Evolutionary conservation across 2,113 vertebrate species (phyloP).

Genomic region (Lepus europaeus): DNA sequence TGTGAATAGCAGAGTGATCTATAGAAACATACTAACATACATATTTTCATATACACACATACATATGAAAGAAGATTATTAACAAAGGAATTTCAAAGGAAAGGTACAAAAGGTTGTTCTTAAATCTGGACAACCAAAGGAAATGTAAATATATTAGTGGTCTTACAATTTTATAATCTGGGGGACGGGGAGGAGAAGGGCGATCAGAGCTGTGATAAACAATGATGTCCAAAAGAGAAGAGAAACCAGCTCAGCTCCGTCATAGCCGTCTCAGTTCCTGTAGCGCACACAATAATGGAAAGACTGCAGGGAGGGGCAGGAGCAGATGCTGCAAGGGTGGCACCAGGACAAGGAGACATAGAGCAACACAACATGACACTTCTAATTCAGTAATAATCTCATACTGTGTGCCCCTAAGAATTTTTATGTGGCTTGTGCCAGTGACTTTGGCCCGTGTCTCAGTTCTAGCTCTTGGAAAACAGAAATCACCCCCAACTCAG

Average conservation of each 20-base stretch:
- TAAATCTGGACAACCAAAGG: slow-evolving; percentile 3
- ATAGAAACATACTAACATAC: no score
- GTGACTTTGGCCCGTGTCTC: not conserved
- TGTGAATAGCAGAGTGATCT: not conserved
- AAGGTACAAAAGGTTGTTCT: not conserved
- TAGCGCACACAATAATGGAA: slow-evolving; percentile 61
- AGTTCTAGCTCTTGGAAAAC: not conserved
- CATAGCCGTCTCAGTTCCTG: slow-evolving; percentile 77
- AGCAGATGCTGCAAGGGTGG: not conserved
- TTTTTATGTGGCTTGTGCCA: not conserved
- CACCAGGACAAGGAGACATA: not conserved
- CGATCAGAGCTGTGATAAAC: slow-evolving; percentile 67
- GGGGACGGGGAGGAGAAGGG: not conserved
- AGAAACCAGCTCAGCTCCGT: slow-evolving; percentile 76
- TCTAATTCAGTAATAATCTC: not conserved
- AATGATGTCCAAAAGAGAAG: slow-evolving; percentile 77
- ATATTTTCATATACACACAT: no score
- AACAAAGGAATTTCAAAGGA: slow-evolving; percentile 60
- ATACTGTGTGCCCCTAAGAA: not conserved
- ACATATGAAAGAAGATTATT: not conserved
- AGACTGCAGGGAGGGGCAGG: slow-evolving; percentile 52
- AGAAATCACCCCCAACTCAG: not conserved
- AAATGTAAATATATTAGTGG: slow-evolving; percentile 60
- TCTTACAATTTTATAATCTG: slow-evolving; percentile 45
- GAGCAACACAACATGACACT: not conserved